Evolutionary conservation across 2,113 vertebrate species (phyloP).

Genomic region (Psittacus erithacus): DNA sequence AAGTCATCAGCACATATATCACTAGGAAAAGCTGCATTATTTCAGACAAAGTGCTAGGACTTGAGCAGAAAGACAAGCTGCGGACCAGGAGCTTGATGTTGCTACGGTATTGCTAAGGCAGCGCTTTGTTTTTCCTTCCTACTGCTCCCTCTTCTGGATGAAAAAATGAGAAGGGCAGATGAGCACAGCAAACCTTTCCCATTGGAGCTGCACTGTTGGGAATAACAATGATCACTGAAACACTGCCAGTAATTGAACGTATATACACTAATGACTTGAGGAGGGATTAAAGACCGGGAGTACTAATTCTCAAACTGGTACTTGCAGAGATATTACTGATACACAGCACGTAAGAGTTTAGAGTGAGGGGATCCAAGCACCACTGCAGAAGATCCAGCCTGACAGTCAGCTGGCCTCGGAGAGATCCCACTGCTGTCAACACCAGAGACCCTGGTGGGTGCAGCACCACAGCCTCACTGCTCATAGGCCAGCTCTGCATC

Average conservation of each 20-base stretch:
- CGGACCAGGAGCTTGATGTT: fast-evolving
- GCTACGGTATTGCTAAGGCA: neutral
- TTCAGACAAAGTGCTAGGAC: neutral
- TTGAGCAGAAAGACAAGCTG: neutral
- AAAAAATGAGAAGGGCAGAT: neutral
- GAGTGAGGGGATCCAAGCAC: neutral
- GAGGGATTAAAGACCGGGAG: neutral
- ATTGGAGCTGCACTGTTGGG: neutral
- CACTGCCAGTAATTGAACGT: neutral
- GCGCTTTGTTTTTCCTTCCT: neutral
- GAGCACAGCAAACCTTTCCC: neutral
- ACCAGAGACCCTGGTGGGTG: fast-evolving
- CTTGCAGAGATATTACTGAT: neutral
- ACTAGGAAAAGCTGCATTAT: neutral
- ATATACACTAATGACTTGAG: neutral
- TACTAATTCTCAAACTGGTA: fast-evolving
- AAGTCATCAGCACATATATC: neutral
- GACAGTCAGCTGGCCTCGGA: neutral
- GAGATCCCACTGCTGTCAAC: fast-evolving
- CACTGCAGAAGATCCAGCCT: neutral
- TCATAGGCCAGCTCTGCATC: fast-evolving
- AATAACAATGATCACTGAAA: neutral
- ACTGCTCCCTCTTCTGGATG: slow-evolving; percentile 44
- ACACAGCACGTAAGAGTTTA: neutral
- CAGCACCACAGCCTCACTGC: neutral